A percentile compares a stretch with the other conserved stretches of the same genome.
These are phyloP conservation scores for Geophilus truncorum DNA, from an alignment of 2,888 invertebrate species.

Conservation along the genomic window DNA sequence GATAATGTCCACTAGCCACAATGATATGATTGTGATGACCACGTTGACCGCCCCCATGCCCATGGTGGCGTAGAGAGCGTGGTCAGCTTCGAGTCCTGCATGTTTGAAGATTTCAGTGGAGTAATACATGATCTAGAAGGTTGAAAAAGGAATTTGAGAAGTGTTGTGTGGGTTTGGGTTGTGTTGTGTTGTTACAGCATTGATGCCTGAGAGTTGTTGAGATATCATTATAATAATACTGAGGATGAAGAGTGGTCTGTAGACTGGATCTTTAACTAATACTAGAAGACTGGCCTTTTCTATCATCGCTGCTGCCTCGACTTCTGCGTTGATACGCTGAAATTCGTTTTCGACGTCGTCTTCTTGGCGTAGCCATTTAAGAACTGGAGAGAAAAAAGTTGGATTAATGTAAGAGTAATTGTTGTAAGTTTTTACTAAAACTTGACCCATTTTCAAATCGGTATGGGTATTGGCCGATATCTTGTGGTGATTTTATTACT, in stretches of 20 bases:
- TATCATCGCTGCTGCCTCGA: constrained; percentile 55
- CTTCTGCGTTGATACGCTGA: constrained; percentile 71
- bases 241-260: constrained; percentile 73
- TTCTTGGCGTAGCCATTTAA: constrained; percentile 71
- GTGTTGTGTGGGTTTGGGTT: too few relatives aligned
- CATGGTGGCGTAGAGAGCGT: constrained; percentile 73
- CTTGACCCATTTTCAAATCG: too few relatives aligned
- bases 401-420: too few relatives aligned
- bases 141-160: too few relatives aligned
- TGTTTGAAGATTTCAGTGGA: constrained; percentile 71
- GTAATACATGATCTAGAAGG: constrained; percentile 74
- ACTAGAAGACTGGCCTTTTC: constrained; percentile 51
- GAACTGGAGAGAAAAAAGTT: too few relatives aligned
- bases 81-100: constrained; percentile 59
- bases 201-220: constrained; percentile 85
- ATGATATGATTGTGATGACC: constrained; percentile 74
- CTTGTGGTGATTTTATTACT: too few relatives aligned
- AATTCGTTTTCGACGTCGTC: constrained; percentile 75
- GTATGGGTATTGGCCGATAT: too few relatives aligned
- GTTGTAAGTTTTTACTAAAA: too few relatives aligned
- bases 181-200: constrained; percentile 74
- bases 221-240: constrained; percentile 77
- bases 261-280: constrained; percentile 59
- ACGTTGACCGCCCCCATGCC: constrained; percentile 82
- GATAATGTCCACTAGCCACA: constrained; percentile 71